Evolutionary conservation across 2,113 vertebrate species (phyloP), one percentile per base, ranked within the genome.

Genomic region (Colinus virginianus): DNA sequence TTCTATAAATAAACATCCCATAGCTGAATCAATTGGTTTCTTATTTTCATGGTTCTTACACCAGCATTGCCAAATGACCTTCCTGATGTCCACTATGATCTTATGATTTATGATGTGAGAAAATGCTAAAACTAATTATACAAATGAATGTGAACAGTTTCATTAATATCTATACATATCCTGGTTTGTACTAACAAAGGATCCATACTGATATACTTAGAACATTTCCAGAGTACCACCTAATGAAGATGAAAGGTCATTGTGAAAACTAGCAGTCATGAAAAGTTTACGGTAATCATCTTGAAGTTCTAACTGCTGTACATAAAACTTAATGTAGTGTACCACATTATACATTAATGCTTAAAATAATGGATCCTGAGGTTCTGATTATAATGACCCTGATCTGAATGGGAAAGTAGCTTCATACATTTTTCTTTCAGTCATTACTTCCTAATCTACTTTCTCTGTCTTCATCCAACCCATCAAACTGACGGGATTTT

Each of bases 311-410:
- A 83, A 58, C 59, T 77, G 56, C 71, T 83, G 42, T 67, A 34
- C 82, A 88, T 88, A 94, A 96, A 96, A 78, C 87, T 93, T 94
- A 92, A 92, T 91, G 89, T 85, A 81, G 78, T 78, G 68, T 91
- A 86, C 43, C 56, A 48, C 61, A 78, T 80, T 53, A 78, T 23
- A 58, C 36, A 75, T 48, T 85, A 91, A 90, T 58, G 76, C 40
- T 85, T 87, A 91, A 94, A 89, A 92, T 85, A 92, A 93, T 3
- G 19, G 61, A 76, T 92, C 78, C 84, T 85, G 69, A 94, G 56
- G 70, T 79, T 55, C 70, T 58, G 10, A 1, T 53, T 74, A 84
- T 74, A 63, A 88, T 56, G 74, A 77, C 36, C 56, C 82, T 48
- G 25, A 87, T 28, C 63, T 93, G 89, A 91, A 90, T 51, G 40